A percentile compares a stretch with the other conserved stretches of the same genome.
Evolutionary conservation across 2,888 invertebrate species (phyloP).

Genomic region (Tetragonula carbonaria): DNA sequence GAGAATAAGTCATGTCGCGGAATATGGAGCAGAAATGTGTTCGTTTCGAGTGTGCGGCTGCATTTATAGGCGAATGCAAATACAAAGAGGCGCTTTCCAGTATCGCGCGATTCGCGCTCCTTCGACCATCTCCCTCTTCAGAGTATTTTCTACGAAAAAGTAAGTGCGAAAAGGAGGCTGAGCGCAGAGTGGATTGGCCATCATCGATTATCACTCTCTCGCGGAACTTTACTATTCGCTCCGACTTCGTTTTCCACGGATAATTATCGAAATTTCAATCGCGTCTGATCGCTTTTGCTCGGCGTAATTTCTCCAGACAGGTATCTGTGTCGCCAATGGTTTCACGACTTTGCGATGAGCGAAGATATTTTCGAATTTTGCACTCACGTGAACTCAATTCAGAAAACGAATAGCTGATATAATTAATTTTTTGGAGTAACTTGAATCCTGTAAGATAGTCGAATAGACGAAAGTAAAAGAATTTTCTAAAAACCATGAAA

Average conservation of each 20-base stretch:
- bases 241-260: not conserved
- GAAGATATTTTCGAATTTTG: too few species aligned
- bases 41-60: slow-evolving; percentile 55
- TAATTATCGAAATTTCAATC: slow-evolving; percentile 10
- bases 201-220: slow-evolving; percentile 27
- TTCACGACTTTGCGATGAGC: too few species aligned
- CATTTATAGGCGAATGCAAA: slow-evolving; percentile 51
- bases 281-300: not conserved
- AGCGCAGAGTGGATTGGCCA: slow-evolving; percentile 45
- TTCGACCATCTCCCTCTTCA: slow-evolving; percentile 23
- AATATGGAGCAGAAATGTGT: slow-evolving; percentile 50
- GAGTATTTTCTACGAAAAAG: slow-evolving; percentile 51
- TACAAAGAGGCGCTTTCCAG: slow-evolving; percentile 38
- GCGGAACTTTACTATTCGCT: not conserved
- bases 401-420: too few species aligned
- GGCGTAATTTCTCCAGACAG: too few species aligned
- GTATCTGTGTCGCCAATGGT: too few species aligned
- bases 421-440: too few species aligned
- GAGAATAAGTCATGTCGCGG: slow-evolving; percentile 42
- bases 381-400: too few species aligned
- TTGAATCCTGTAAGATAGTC: too few species aligned
- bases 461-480: too few species aligned
- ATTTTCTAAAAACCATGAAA: too few species aligned
- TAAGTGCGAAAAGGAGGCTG: too few species aligned
- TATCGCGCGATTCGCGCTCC: slow-evolving; percentile 7